Evolutionary conservation across 2,888 invertebrate species (phyloP).

Genomic region (Troides aeacus): DNA sequence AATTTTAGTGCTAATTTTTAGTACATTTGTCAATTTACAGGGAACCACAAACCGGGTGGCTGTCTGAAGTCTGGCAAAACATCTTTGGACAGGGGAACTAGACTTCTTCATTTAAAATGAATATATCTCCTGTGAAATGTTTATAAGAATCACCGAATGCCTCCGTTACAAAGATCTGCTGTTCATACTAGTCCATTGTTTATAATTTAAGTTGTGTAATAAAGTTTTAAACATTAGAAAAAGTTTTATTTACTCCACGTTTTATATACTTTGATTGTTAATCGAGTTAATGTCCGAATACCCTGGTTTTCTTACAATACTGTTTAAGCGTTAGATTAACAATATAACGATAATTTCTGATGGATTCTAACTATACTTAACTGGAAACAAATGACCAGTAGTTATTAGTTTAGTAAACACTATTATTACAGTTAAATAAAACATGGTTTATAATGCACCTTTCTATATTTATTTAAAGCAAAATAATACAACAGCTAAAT

Average conservation of each 20-base stretch:
- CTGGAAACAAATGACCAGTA: neutral
- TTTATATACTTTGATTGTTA: no score
- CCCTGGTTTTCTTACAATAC: no score
- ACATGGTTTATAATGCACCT: constrained; percentile 1
- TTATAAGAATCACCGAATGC: neutral
- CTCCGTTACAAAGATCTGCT: constrained; percentile 43
- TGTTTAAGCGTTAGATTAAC: no score
- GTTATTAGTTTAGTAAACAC: neutral
- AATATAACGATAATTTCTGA: no score
- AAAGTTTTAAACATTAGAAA: neutral
- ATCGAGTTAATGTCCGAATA: no score
- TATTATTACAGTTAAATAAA: constrained; percentile 1
- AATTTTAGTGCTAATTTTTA: constrained; percentile 7
- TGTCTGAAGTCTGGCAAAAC: constrained; percentile 57
- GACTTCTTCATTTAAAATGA: neutral
- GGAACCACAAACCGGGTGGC: constrained; percentile 65
- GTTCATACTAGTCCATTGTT: constrained; percentile 39
- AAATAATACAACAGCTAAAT: neutral
- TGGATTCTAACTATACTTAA: neutral
- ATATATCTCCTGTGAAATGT: neutral
- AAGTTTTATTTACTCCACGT: no score
- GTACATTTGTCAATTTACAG: constrained; percentile 39
- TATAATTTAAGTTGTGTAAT: neutral
- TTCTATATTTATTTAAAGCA: constrained; percentile 1
- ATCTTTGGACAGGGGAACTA: constrained; percentile 39